Percentiles rank a stretch among this genome's conserved stretches.
phyloP scores from a whole-genome alignment of 2,797 vertebrate species.

The Semotilus atromaculatus region DNA sequence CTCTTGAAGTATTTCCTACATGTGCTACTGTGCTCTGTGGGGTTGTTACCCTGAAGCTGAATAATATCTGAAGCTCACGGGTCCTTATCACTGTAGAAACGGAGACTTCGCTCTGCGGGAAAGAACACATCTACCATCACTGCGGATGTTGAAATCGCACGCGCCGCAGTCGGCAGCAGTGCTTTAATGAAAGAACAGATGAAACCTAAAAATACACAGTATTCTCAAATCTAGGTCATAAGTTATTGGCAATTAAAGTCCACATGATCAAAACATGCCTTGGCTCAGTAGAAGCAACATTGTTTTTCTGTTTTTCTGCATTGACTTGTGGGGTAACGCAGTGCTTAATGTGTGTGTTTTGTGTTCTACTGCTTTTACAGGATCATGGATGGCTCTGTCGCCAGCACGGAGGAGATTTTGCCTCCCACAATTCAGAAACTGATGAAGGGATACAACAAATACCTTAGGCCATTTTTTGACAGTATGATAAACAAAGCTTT shows the following conservation, averaged over 20 bases:
- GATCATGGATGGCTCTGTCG: constrained; percentile 76
- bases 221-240: constrained; percentile 39
- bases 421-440: constrained; percentile 91
- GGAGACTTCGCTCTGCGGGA: constrained; percentile 25
- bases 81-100: constrained; percentile 40
- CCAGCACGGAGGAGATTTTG: constrained; percentile 84
- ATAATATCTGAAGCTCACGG: constrained; percentile 40
- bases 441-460: constrained; percentile 96
- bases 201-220: constrained; percentile 30
- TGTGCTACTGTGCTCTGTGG: constrained; percentile 38
- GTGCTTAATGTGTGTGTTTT: constrained; percentile 39
- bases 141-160: not conserved
- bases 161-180: not conserved
- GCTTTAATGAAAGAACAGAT: constrained; percentile 43
- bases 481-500: constrained; percentile 77
- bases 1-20: constrained; percentile 47
- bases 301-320: not conserved
- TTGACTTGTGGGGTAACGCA: not conserved
- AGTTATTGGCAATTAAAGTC: constrained; percentile 33
- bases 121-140: constrained; percentile 29
- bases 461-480: constrained; percentile 92
- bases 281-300: not conserved
- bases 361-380: constrained; percentile 65
- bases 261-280: constrained; percentile 25
- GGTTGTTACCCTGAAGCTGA: constrained; percentile 38